A percentile compares a stretch with the other conserved stretches of the same genome.
Conservation (phyloP, 2,888 invertebrate genomes). For the Holacanthella duospinosa region DNA sequence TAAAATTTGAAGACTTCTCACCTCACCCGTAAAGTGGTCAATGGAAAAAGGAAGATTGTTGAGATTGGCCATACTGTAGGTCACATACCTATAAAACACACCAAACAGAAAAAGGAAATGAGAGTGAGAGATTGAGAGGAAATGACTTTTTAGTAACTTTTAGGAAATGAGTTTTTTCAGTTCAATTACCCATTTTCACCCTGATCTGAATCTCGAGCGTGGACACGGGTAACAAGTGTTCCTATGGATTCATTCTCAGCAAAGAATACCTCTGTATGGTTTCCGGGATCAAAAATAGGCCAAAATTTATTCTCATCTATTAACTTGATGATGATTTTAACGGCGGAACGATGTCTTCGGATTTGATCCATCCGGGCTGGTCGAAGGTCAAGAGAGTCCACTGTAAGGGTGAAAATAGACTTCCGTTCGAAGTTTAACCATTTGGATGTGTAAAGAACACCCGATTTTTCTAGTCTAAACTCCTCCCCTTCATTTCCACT, state of each 20-base stretch:
- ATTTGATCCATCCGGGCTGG: slow-evolving; percentile 51
- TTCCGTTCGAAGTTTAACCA: slow-evolving; percentile 73
- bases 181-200: slow-evolving; percentile 56
- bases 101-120: too few species aligned
- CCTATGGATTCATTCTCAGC: slow-evolving; percentile 83
- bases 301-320: slow-evolving; percentile 67
- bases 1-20: slow-evolving; percentile 69
- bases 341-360: slow-evolving; percentile 73
- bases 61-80: slow-evolving; percentile 82
- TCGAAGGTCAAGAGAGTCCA: slow-evolving; percentile 79
- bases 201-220: slow-evolving; percentile 77
- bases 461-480: slow-evolving; percentile 75
- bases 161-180: too few species aligned
- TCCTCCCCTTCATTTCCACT: slow-evolving; percentile 84
- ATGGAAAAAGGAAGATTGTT: slow-evolving; percentile 90
- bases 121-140: too few species aligned
- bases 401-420: slow-evolving; percentile 73
- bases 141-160: too few species aligned
- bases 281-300: slow-evolving; percentile 43
- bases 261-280: slow-evolving; percentile 49
- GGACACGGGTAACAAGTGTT: slow-evolving; percentile 68
- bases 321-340: slow-evolving; percentile 78
- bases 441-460: slow-evolving; percentile 75
- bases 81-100: slow-evolving; percentile 90
- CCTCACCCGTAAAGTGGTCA: slow-evolving; percentile 81